These are phyloP conservation scores for Geotrupes spiniger DNA, from an alignment of 2,888 invertebrate genomes.

Conservation along the genomic window DNA sequence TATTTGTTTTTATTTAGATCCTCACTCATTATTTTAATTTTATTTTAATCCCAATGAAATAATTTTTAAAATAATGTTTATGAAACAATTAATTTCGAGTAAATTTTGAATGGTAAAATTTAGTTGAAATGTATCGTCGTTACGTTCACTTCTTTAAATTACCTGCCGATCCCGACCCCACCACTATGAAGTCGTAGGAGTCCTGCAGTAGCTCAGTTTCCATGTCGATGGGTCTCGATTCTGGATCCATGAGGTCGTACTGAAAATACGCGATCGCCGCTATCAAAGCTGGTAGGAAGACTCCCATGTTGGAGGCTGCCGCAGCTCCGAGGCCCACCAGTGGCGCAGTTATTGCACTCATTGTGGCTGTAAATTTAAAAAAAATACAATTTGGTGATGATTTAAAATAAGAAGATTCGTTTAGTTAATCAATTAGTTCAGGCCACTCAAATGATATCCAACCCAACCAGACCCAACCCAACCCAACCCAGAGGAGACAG, in stretches of 20 bases:
- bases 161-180: conserved; percentile 87
- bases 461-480: no score
- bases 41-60: not conserved
- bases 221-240: conserved; percentile 72
- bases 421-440: not conserved
- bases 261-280: conserved; percentile 86
- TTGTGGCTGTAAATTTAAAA: conserved; percentile 43
- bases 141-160: conserved; percentile 20
- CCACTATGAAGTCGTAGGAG: conserved; percentile 80
- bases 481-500: no score
- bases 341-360: conserved; percentile 68
- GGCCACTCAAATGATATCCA: no score
- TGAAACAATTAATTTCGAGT: not conserved
- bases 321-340: conserved; percentile 67
- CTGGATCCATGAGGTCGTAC: conserved; percentile 80
- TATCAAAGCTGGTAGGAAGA: conserved; percentile 81
- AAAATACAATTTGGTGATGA: conserved; percentile 1
- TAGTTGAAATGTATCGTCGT: not conserved
- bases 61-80: not conserved
- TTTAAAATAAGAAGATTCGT: conserved; percentile 1
- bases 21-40: conserved; percentile 11
- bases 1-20: no score
- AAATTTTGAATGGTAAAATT: not conserved
- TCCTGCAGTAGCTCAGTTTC: conserved; percentile 62
- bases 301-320: conserved; percentile 67